Percentiles rank a stretch among this genome's conserved stretches.
These are phyloP conservation scores for Clarias fuscus DNA, from an alignment of 2,797 vertebrate genomes.

Conservation along the genomic window DNA sequence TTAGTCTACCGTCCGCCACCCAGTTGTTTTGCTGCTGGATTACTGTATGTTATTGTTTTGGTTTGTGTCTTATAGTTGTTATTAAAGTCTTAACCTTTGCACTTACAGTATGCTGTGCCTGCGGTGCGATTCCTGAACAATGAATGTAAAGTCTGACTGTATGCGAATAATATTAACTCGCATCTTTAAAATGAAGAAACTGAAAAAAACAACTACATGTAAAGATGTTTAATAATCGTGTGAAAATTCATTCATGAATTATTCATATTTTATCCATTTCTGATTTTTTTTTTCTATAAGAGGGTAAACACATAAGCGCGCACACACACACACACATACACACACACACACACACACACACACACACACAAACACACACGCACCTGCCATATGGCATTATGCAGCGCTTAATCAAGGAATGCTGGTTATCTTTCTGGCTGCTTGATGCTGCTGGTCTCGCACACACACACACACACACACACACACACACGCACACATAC, in stretches of 20 bases:
- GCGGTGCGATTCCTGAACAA: too few relatives aligned
- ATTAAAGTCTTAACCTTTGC: too few relatives aligned
- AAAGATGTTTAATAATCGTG: background rate
- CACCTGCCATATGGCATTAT: background rate
- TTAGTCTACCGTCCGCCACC: too few relatives aligned
- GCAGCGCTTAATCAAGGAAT: background rate
- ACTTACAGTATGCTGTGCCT: too few relatives aligned
- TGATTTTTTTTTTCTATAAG: background rate
- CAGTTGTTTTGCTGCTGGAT: too few relatives aligned
- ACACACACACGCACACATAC: background rate
- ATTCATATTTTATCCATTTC: background rate
- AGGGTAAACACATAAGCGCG: background rate
- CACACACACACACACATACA: background rate
- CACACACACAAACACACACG: background rate
- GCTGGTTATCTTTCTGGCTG: background rate
- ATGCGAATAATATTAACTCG: too few relatives aligned
- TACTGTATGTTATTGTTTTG: too few relatives aligned
- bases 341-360: background rate
- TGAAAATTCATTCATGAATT: background rate
- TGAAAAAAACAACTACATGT: background rate
- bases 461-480: conserved; percentile 11
- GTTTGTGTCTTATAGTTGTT: too few relatives aligned
- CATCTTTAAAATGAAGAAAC: background rate
- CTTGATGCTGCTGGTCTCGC: background rate
- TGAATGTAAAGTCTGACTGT: too few relatives aligned